Evolutionary conservation across 2,888 invertebrate species (phyloP), one percentile per base, ranked within the genome.

Genomic region (Baccha elongata): DNA sequence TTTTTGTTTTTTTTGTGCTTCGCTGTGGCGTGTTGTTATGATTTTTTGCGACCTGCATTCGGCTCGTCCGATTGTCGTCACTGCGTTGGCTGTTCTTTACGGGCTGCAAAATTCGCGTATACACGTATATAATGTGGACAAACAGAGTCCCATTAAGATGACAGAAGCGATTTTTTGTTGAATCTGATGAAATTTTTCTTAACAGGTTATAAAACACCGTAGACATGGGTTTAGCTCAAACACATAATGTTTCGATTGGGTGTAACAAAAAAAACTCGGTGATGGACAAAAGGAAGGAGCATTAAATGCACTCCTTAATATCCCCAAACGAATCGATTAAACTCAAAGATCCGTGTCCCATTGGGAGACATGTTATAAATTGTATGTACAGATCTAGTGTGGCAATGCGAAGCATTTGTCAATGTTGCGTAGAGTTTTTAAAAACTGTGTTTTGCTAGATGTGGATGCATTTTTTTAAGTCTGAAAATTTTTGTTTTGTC

Each of bases 291-390:
- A 69, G 68, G 78, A 72, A 78, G 64, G 67, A 72, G 78, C 83
- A 83, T 78, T 83, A 83, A 83, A 83, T 83, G 83, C 83, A 83
- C 83, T 84, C 79, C 84, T 84, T 84, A 84, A 84, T 84, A 79
- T 84, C 73, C 68, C 69, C 79, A 84, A 84, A 65, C 83, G 84
- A 84, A 84, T 84, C 79, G 84, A 84, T 84, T 84, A 79, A 79
- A 79, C 79, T 78, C 73, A 79, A 84, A 79, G 84, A 78, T 74
- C 60, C 65, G 53, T 79, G 73, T 62, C 73, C 69, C 79, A 74
- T 60, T 65, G 79, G 73, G 68, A 74, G 42, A n/a, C 67, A 26
- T 55, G 29, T 44, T 60, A 29, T n/a, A 44, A 44, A 19, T 1
- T 23, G n/a, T 40, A 7, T 40, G 53, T 17, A 73, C 83, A 68